Conservation (phyloP, 2,888 invertebrate species). For the Ganaspis brasiliensis region DNA sequence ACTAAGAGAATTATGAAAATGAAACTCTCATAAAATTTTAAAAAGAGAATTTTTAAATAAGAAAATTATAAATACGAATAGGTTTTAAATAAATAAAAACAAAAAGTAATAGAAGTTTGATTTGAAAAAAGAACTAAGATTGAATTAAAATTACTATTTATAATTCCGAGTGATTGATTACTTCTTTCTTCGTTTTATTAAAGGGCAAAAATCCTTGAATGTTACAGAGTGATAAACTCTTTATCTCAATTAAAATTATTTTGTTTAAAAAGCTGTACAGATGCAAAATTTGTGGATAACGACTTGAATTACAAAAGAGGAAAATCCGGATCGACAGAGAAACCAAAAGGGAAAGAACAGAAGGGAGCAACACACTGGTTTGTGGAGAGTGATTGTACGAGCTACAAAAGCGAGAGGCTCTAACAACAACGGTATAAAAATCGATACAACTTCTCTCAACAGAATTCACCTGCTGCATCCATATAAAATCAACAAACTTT, state of each 20-base stretch:
- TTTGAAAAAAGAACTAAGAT: too few relatives aligned
- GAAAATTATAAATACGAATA: too few relatives aligned
- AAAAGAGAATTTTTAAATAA: too few relatives aligned
- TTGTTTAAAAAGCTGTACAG: slow-evolving; percentile 43
- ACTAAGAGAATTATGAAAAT: too few relatives aligned
- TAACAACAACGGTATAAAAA: slow-evolving; percentile 42
- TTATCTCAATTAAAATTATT: background rate
- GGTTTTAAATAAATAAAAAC: too few relatives aligned
- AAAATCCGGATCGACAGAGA: background rate
- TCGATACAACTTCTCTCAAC: slow-evolving; percentile 52
- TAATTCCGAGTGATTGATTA: too few relatives aligned
- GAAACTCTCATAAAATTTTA: too few relatives aligned
- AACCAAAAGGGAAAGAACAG: slow-evolving; percentile 31
- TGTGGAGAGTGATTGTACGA: slow-evolving; percentile 10
- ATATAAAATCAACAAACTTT: slow-evolving; percentile 63
- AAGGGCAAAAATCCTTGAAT: too few relatives aligned
- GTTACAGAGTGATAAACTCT: too few relatives aligned
- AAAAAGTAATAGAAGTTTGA: too few relatives aligned
- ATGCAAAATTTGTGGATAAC: slow-evolving; percentile 29
- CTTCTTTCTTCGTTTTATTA: too few relatives aligned
- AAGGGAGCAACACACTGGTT: slow-evolving; percentile 10
- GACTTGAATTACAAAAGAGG: background rate
- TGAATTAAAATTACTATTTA: too few relatives aligned
- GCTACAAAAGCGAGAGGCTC: slow-evolving; percentile 62
- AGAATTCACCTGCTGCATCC: slow-evolving; percentile 46